phyloP scores from a whole-genome alignment of 2,797 vertebrate species.

The Danio aesculapii region DNA sequence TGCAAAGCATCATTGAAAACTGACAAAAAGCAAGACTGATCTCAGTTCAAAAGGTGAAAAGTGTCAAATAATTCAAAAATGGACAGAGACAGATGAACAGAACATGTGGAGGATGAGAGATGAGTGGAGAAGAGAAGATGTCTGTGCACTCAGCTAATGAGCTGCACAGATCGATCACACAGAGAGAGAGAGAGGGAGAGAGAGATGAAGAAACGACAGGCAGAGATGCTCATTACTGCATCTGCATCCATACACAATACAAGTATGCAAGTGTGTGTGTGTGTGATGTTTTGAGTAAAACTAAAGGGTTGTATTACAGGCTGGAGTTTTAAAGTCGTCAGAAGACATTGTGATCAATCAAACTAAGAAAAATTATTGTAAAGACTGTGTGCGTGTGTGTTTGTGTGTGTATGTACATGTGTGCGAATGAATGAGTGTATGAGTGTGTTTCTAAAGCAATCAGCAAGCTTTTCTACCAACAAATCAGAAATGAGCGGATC shows the following conservation, averaged over 20 bases:
- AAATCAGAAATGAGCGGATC: not conserved
- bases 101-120: not conserved
- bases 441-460: not conserved
- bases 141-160: constrained; percentile 49
- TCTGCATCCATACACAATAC: constrained; percentile 10
- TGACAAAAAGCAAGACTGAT: not conserved
- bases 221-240: constrained; percentile 4
- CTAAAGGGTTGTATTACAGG: not conserved
- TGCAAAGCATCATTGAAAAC: not conserved
- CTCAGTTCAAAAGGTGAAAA: not conserved
- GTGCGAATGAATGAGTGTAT: not conserved
- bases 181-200: not conserved
- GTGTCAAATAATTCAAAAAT: not conserved
- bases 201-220: not conserved
- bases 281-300: not conserved
- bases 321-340: not conserved
- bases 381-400: not conserved
- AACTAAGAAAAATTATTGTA: not conserved
- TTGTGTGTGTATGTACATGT: too few species aligned
- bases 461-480: not conserved
- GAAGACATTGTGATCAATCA: not conserved
- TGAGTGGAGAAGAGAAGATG: not conserved
- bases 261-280: not conserved
- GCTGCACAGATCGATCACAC: constrained; percentile 33
- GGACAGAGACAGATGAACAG: not conserved